These are phyloP conservation scores for Scaptomyza reducta DNA, from an alignment of 2,888 invertebrate species.

Conservation along the genomic window DNA sequence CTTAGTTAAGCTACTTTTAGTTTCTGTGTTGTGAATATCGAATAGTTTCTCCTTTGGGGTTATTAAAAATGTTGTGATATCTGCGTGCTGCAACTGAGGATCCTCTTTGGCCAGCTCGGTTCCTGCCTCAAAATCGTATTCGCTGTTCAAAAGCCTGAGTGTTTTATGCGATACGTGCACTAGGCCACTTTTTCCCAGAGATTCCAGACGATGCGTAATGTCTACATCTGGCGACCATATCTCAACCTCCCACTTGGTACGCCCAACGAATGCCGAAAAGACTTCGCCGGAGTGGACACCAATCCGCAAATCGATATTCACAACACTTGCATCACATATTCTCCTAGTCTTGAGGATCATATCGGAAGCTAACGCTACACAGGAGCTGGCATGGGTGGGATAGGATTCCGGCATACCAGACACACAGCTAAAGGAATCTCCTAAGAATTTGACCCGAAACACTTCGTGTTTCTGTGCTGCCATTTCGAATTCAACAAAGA, in stretches of 20 bases:
- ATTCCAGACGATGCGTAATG: constrained; percentile 97
- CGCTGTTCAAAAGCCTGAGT: constrained; percentile 88
- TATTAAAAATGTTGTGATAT: constrained; percentile 40
- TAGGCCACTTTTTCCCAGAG: constrained; percentile 94
- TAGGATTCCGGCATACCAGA: constrained; percentile 92
- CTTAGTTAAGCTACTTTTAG: background rate
- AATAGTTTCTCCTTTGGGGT: background rate
- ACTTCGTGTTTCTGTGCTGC: constrained; percentile 92
- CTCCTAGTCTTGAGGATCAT: constrained; percentile 94
- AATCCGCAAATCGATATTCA: constrained; percentile 97
- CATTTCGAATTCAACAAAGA: constrained; percentile 95
- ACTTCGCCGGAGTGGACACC: constrained; percentile 97
- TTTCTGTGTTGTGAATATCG: background rate
- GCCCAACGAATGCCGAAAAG: constrained; percentile 94
- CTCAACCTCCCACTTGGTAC: constrained; percentile 97
- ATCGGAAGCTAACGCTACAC: constrained; percentile 93
- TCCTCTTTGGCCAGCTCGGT: constrained; percentile 34
- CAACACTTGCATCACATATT: constrained; percentile 89
- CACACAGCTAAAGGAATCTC: constrained; percentile 96
- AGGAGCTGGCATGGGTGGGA: constrained; percentile 92
- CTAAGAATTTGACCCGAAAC: constrained; percentile 94
- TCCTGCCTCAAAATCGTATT: constrained; percentile 89
- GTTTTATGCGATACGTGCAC: constrained; percentile 94
- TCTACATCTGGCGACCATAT: constrained; percentile 98
- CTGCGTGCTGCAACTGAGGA: constrained; percentile 12